A percentile compares a stretch with the other conserved stretches of the same genome.
Conservation (phyloP, 2,113 vertebrate genomes). For the Tetrao urogallus region DNA sequence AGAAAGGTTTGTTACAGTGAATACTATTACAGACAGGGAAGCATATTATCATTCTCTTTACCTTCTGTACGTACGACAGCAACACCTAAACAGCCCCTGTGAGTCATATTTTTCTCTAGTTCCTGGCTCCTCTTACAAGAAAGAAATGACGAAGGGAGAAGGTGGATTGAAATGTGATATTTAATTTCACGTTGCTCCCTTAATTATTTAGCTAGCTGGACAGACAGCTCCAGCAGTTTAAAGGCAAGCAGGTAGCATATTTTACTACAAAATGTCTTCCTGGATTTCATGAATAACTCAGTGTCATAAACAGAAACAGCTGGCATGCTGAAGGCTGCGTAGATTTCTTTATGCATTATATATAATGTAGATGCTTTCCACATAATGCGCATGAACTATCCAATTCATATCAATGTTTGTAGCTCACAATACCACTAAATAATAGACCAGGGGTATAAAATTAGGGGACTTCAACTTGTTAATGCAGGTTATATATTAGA, state of each 20-base stretch:
- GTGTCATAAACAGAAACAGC: slow-evolving; percentile 75
- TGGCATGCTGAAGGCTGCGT: slow-evolving; percentile 65
- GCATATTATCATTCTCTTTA: slow-evolving; percentile 59
- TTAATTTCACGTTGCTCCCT: slow-evolving; percentile 42
- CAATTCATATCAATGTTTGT: neutral
- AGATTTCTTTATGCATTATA: slow-evolving; percentile 67
- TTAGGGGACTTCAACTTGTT: neutral
- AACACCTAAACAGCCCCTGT: slow-evolving; percentile 34
- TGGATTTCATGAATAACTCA: slow-evolving; percentile 68
- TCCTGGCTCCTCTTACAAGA: slow-evolving; percentile 8
- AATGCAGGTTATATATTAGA: slow-evolving; percentile 28
- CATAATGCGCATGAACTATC: neutral
- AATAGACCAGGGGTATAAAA: slow-evolving; percentile 21
- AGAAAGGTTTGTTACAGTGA: slow-evolving; percentile 72
- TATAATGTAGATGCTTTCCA: slow-evolving; percentile 43
- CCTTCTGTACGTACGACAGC: slow-evolving; percentile 19
- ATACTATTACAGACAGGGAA: slow-evolving; percentile 64
- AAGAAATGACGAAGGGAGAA: slow-evolving; percentile 35
- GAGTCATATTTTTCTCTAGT: slow-evolving; percentile 50
- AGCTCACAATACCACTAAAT: slow-evolving; percentile 19
- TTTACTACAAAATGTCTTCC: slow-evolving; percentile 68
- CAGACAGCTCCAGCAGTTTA: slow-evolving; percentile 35
- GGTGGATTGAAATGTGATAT: slow-evolving; percentile 16
- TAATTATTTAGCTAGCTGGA: slow-evolving; percentile 62
- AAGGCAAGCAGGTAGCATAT: slow-evolving; percentile 64